Percentiles rank a stretch among this genome's conserved stretches.
These are phyloP conservation scores for Drosophila persimilis DNA, from an alignment of 1,140 invertebrate genomes.

Conservation along the genomic window DNA sequence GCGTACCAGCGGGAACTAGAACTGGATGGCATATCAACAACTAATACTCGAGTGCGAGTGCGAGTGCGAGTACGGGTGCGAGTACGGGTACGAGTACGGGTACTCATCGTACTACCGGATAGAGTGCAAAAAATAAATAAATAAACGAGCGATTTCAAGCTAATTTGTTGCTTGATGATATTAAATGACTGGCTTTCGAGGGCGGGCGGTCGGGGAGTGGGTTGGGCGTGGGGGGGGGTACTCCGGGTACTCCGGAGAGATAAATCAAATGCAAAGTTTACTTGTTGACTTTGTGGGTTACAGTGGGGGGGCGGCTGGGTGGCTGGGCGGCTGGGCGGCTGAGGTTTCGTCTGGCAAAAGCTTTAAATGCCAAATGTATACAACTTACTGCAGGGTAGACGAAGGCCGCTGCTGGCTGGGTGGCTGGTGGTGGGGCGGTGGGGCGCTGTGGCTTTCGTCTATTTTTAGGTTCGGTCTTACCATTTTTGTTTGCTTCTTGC, in stretches of 20 bases:
- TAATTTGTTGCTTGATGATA: conserved; percentile 55
- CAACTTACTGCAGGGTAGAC: conserved; percentile 24
- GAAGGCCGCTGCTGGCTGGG: not conserved
- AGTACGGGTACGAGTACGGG: no score
- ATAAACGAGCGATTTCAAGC: conserved; percentile 19
- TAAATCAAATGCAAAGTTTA: conserved; percentile 69
- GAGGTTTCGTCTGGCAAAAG: conserved; percentile 33
- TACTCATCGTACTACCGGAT: not conserved
- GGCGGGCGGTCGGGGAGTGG: not conserved
- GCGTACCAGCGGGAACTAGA: conserved; percentile 22
- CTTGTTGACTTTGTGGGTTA: conserved; percentile 60
- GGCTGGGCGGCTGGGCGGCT: not conserved
- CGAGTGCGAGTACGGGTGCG: no score
- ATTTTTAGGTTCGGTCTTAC: conserved; percentile 38
- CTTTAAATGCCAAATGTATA: conserved; percentile 52
- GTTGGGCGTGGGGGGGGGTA: not conserved
- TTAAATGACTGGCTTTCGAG: conserved; percentile 38
- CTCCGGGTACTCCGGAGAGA: conserved; percentile 24
- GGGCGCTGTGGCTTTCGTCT: conserved; percentile 32
- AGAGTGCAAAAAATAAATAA: conserved; percentile 25
- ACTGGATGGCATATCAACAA: conserved; percentile 26
- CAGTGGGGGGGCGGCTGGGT: not conserved
- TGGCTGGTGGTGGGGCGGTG: conserved; percentile 4
- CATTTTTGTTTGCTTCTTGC: conserved; percentile 44
- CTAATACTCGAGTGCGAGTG: conserved; percentile 4